phyloP scores from a whole-genome alignment of 2,113 vertebrate genomes.

The Regulus satrapa region DNA sequence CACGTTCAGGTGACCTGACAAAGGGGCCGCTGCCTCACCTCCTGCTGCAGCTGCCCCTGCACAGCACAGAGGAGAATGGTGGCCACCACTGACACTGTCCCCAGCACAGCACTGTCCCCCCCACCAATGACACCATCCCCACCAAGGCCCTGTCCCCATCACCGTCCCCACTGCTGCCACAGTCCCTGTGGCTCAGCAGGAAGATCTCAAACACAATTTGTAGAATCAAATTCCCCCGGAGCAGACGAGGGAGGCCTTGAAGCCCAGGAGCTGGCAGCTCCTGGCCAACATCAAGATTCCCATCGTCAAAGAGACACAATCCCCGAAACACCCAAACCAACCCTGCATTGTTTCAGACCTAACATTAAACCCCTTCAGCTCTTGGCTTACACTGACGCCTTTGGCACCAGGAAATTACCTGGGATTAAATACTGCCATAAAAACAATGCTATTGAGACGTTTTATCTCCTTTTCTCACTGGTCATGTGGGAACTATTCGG shows the following conservation, averaged over 20 bases:
- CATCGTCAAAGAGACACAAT: neutral
- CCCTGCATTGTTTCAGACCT: neutral
- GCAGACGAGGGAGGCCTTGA: neutral
- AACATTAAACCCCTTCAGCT: neutral
- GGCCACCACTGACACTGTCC: neutral
- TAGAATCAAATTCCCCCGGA: neutral
- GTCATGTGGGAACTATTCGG: neutral
- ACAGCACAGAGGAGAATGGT: no score
- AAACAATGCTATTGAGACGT: neutral
- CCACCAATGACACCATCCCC: no score
- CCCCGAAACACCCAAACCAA: neutral
- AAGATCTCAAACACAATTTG: neutral
- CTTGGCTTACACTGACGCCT: neutral
- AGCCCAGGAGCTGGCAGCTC: neutral
- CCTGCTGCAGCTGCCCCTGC: accelerated
- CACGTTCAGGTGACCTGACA: accelerated
- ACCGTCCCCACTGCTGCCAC: no score
- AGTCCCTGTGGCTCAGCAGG: neutral
- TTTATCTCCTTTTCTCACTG: neutral
- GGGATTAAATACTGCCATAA: neutral
- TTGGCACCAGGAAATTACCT: neutral
- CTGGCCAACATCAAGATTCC: neutral
- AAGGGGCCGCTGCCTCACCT: neutral
- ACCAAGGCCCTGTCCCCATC: no score
- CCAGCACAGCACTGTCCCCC: neutral